These are phyloP conservation scores for Unio pictorum DNA, from an alignment of 2,888 invertebrate species.

Conservation along the genomic window DNA sequence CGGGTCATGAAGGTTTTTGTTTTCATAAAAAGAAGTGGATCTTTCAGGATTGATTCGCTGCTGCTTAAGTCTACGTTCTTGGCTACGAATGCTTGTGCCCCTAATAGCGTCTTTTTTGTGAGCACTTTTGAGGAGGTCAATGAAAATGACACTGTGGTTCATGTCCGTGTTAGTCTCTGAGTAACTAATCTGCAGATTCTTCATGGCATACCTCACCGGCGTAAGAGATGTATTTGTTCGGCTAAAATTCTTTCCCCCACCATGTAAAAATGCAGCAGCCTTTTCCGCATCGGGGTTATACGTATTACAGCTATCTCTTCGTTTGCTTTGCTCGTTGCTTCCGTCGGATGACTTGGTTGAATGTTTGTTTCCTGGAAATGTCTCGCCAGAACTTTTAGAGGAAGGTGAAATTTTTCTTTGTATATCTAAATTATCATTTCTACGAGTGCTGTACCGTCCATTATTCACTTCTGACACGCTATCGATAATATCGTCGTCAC, in stretches of 20 bases:
- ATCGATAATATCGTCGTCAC: no score
- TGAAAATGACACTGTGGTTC: slow-evolving; percentile 51
- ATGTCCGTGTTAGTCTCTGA: slow-evolving; percentile 51
- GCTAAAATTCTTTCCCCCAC: slow-evolving; percentile 43
- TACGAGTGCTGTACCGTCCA: no score
- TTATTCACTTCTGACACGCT: no score
- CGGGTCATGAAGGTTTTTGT: slow-evolving; percentile 37
- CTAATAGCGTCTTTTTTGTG: slow-evolving; percentile 43
- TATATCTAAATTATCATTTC: no score
- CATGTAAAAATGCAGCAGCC: slow-evolving; percentile 43
- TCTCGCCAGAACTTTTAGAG: not conserved
- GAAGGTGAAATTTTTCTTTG: no score
- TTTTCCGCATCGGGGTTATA: slow-evolving; percentile 52
- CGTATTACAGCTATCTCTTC: slow-evolving; percentile 19
- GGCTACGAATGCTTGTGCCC: no score
- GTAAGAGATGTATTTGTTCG: slow-evolving; percentile 42
- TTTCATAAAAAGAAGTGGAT: slow-evolving; percentile 43
- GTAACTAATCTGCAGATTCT: slow-evolving; percentile 49
- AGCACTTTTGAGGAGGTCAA: slow-evolving; percentile 47
- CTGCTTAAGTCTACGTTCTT: slow-evolving; percentile 41
- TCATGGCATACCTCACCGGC: slow-evolving; percentile 39
- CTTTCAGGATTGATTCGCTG: slow-evolving; percentile 38
- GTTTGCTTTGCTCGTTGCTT: not conserved
- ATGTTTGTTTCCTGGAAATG: not conserved
- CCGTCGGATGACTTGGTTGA: not conserved